Evolutionary conservation across 1,140 invertebrate species (phyloP).

Genomic region (Pseudomyrmex sp.): DNA sequence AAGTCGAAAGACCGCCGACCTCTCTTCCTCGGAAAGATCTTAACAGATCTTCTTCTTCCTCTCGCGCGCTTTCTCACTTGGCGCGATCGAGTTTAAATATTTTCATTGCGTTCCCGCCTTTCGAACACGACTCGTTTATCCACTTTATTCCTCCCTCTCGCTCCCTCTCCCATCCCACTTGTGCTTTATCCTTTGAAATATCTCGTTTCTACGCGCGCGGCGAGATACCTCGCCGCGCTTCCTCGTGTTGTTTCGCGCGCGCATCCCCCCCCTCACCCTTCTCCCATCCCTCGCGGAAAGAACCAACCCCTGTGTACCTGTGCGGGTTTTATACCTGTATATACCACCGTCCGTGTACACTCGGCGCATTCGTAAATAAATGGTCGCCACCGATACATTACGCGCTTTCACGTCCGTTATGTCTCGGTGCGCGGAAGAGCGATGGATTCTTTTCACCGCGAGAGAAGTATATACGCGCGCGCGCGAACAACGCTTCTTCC

Average conservation of each 20-base stretch:
- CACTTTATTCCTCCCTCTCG: constrained; percentile 4
- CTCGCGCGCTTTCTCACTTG: not conserved
- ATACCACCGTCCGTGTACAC: not conserved
- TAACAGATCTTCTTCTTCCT: no score
- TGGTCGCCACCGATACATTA: constrained; percentile 12
- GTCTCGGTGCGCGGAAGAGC: not conserved
- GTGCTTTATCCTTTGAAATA: constrained; percentile 21
- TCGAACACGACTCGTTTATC: constrained; percentile 33
- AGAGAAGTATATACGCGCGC: no score
- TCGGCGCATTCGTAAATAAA: constrained; percentile 40
- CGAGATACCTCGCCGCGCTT: not conserved
- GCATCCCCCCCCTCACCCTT: no score
- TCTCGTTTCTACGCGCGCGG: constrained; percentile 34
- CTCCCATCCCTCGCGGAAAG: not conserved
- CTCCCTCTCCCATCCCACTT: not conserved
- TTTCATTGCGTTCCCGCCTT: constrained; percentile 21
- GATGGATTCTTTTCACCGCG: not conserved
- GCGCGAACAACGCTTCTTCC: not conserved
- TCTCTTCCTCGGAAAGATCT: not conserved
- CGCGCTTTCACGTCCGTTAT: constrained; percentile 3
- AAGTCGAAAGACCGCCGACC: not conserved
- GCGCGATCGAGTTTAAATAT: constrained; percentile 50
- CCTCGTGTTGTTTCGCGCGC: constrained; percentile 20
- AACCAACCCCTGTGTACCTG: not conserved
- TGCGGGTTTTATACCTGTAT: constrained; percentile 16